These are phyloP conservation scores for Lepidurus packardi DNA, from an alignment of 1,140 invertebrate species.

Conservation along the genomic window DNA sequence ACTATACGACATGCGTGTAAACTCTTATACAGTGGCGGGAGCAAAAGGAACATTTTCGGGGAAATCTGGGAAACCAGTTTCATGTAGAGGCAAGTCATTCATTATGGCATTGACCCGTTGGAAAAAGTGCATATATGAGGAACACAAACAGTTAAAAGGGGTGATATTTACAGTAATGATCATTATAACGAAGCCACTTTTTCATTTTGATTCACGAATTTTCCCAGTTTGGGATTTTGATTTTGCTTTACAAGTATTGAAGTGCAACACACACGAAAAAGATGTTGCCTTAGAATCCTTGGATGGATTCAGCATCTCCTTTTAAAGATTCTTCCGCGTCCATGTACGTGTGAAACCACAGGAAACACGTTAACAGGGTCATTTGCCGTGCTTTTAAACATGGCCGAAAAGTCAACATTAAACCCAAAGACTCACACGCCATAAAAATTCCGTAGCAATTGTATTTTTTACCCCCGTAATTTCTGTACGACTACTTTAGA, in stretches of 20 bases:
- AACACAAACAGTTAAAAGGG: background rate
- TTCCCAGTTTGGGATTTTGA: background rate
- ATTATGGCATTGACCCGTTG: background rate
- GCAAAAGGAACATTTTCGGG: background rate
- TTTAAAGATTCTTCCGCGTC: background rate
- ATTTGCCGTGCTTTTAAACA: background rate
- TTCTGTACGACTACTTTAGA: background rate
- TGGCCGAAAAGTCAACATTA: background rate
- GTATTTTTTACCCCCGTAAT: background rate
- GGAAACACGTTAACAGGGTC: background rate
- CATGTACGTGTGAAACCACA: too few species aligned
- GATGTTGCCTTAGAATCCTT: background rate
- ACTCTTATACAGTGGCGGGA: background rate
- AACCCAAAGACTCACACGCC: background rate
- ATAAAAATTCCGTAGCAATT: background rate
- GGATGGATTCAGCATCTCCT: background rate
- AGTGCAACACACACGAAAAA: background rate
- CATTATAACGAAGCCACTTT: background rate
- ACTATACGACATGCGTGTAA: background rate
- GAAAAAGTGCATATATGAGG: background rate
- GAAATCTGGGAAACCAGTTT: background rate
- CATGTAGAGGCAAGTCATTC: background rate
- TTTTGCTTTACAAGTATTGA: background rate
- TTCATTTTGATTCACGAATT: background rate
- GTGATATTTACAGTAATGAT: conserved; percentile 2